Base-by-base conservation (phyloP, 2,888 invertebrate genomes). In the Scaptomyza reducta region DNA sequence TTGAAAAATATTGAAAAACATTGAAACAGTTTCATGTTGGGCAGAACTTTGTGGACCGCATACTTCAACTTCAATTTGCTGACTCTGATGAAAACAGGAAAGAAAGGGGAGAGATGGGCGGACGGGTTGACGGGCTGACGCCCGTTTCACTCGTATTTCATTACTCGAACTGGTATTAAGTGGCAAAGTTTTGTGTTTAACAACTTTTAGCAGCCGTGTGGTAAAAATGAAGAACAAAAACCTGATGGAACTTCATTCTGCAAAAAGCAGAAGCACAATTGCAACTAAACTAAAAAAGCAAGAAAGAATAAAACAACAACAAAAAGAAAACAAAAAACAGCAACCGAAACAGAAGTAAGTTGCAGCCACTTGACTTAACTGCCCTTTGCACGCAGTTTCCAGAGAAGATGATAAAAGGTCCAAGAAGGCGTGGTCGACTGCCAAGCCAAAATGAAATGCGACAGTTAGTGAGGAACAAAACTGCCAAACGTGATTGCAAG, bases 151-250 rank as follows among this genome's bases (percentile, higher is more conserved):
- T 83, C 81, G 85, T 87, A 87, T 87, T 84, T 87, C 84, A 87
- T 84, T 87, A 81, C 85, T 82, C 81, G 85, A 87, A 87, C 86
- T 82, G 76, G 85, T 84, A 84, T 84, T 84, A 84, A 84, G 87
- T 84, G 82, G 85, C 82, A 87, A 84, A 84, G 74, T 84, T 84
- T 84, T 84, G 87, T 87, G 84, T 84, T 84, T 87, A 84, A 81
- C 82, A 84, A 84, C 87, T 82, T 82, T 82, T 73, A 76, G 83
- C 78, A 84, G 73, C 67, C 85, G 71, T 64, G 79, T 73, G 55
- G 84, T 70, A 84, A 81, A 84, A 79, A 79, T 70, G 70, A 80
- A 69, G 65, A 74, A 79, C 67, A 83, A 68, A 69, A 65, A 72
- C 61, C 56, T 54, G 57, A 66, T 69, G 59, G 71, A 87, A 87